Evolutionary conservation across 2,888 invertebrate species (phyloP).

Genomic region (Phyllotreta cruciferae): DNA sequence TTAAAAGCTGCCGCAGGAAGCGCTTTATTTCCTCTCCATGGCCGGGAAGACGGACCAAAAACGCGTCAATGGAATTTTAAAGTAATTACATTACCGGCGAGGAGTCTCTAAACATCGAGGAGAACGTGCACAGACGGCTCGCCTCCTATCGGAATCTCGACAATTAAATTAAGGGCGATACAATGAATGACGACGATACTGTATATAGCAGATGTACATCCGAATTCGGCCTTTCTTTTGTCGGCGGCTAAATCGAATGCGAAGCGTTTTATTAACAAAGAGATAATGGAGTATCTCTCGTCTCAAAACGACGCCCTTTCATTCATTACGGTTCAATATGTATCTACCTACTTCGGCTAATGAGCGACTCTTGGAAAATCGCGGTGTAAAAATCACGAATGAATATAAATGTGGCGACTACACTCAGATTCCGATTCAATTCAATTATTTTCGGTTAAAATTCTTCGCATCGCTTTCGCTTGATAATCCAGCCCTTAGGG

Average conservation of each 20-base stretch:
- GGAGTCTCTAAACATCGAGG: conserved; percentile 4
- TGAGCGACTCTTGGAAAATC: neutral
- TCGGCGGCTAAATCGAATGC: conserved; percentile 14
- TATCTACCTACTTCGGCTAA: neutral
- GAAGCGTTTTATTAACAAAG: conserved; percentile 22
- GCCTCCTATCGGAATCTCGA: conserved; percentile 19
- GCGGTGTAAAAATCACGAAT: no score
- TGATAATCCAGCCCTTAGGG: no score
- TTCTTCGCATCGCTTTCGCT: no score
- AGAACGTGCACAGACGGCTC: conserved; percentile 10
- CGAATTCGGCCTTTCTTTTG: conserved; percentile 20
- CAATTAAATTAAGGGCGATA: conserved; percentile 24
- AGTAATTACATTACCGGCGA: conserved; percentile 18
- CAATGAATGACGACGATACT: conserved; percentile 21
- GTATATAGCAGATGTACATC: conserved; percentile 14
- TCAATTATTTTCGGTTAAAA: no score
- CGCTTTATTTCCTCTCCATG: conserved; percentile 1
- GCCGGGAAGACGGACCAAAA: neutral
- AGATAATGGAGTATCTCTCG: conserved; percentile 5
- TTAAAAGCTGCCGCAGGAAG: no score
- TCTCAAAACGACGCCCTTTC: neutral
- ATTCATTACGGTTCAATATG: conserved; percentile 1
- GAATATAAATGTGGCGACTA: no score
- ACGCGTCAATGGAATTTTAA: conserved; percentile 6
- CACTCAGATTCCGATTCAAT: no score